phyloP scores from a whole-genome alignment of 2,888 invertebrate genomes.

The Rhagonycha fulva region DNA sequence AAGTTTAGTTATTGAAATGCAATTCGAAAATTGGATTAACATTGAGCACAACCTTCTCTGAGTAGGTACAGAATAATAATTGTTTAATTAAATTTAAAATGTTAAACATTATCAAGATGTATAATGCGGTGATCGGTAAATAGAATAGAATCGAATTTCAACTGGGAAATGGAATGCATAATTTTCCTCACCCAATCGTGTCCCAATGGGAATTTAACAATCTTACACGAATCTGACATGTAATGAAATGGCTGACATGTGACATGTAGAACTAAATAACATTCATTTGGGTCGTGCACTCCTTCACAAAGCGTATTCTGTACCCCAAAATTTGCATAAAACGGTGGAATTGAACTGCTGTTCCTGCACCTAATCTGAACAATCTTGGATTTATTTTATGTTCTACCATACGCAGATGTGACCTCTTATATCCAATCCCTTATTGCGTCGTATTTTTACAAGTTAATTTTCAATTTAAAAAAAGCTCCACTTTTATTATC shows the following conservation, averaged over 20 bases:
- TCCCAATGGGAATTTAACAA: constrained; percentile 48
- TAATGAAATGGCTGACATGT: constrained; percentile 51
- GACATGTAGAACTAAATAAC: constrained; percentile 50
- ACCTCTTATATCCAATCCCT: constrained; percentile 26
- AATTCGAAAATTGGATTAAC: not conserved
- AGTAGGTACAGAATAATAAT: not conserved
- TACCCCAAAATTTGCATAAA: constrained; percentile 46
- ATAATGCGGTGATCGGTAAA: not conserved
- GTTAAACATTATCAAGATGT: not conserved
- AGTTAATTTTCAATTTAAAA: constrained; percentile 10
- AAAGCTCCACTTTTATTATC: not conserved
- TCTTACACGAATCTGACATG: constrained; percentile 48
- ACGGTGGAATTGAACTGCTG: constrained; percentile 43
- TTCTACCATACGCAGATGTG: constrained; percentile 42
- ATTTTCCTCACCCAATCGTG: constrained; percentile 42
- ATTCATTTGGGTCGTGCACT: constrained; percentile 44
- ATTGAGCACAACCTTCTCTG: not conserved
- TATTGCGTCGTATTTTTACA: constrained; percentile 16
- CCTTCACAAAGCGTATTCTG: constrained; percentile 36
- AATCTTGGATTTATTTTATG: constrained; percentile 49
- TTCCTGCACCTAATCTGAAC: constrained; percentile 41
- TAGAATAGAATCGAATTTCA: constrained; percentile 21
- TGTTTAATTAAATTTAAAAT: not conserved
- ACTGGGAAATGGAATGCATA: constrained; percentile 41
- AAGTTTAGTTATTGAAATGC: not conserved